These are phyloP conservation scores for Zoanthus solanderi DNA, from an alignment of 92 coral and sea anemone species.

Conservation along the genomic window DNA sequence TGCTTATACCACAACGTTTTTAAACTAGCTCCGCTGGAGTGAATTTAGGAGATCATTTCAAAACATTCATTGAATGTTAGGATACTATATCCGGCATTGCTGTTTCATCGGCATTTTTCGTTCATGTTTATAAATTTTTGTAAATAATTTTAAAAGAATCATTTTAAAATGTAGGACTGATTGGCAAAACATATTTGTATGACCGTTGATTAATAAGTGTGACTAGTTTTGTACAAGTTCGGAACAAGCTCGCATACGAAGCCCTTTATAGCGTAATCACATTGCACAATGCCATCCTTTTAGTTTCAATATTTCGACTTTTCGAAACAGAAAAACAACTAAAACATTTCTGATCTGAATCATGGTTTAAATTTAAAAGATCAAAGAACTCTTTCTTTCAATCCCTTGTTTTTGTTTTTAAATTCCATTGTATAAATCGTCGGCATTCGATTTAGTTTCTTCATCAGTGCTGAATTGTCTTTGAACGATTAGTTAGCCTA, in stretches of 20 bases:
- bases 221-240: neutral
- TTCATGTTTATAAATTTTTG: neutral
- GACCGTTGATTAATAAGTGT: slow-evolving; percentile 29
- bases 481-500: neutral
- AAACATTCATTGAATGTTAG: slow-evolving; percentile 24
- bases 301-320: no score
- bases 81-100: neutral
- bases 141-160: slow-evolving; percentile 20
- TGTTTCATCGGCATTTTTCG: slow-evolving; percentile 36
- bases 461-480: neutral
- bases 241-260: neutral
- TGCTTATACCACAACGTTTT: slow-evolving; percentile 12
- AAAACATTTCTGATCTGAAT: neutral
- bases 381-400: slow-evolving; percentile 12
- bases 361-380: neutral
- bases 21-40: slow-evolving; percentile 35
- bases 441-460: slow-evolving; percentile 10
- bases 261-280: neutral
- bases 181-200: slow-evolving; percentile 14
- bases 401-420: slow-evolving; percentile 31
- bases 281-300: neutral
- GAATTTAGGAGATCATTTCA: slow-evolving; percentile 40
- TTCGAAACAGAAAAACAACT: neutral
- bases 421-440: slow-evolving; percentile 45
- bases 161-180: neutral